Evolutionary conservation across 2,888 invertebrate species (phyloP).

Genomic region (Andricus curvator): DNA sequence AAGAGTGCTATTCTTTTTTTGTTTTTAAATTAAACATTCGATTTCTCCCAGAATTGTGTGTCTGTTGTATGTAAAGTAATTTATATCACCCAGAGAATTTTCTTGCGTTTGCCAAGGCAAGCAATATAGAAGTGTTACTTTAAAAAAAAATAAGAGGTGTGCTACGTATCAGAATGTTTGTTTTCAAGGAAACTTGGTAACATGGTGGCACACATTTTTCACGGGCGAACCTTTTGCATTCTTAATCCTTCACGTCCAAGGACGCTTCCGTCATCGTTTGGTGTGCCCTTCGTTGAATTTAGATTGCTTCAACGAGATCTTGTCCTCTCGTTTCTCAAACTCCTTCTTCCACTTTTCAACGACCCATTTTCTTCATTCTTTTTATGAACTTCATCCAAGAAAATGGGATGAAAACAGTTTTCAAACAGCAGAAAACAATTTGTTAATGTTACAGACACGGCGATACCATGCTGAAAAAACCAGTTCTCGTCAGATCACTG

Average conservation of each 20-base stretch:
- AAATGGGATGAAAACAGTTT: no score
- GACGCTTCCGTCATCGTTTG: constrained; percentile 30
- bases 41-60: no score
- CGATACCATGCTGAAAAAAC: no score
- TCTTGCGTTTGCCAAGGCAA: no score
- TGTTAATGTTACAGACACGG: no score
- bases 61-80: no score
- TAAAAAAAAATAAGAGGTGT: not conserved
- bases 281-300: constrained; percentile 34
- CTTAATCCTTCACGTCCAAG: constrained; percentile 38
- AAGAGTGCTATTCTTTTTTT: no score
- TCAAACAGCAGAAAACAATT: no score
- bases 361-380: not conserved
- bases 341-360: not conserved
- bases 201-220: constrained; percentile 26
- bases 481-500: no score
- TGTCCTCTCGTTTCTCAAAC: not conserved
- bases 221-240: constrained; percentile 34
- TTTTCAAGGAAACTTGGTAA: constrained; percentile 33
- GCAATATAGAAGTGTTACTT: no score
- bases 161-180: constrained; percentile 2
- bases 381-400: not conserved
- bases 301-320: constrained; percentile 16
- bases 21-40: no score
- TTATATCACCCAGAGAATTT: no score